Evolutionary conservation across 2,113 vertebrate genomes (phyloP).

Genomic region (Regulus satrapa): DNA sequence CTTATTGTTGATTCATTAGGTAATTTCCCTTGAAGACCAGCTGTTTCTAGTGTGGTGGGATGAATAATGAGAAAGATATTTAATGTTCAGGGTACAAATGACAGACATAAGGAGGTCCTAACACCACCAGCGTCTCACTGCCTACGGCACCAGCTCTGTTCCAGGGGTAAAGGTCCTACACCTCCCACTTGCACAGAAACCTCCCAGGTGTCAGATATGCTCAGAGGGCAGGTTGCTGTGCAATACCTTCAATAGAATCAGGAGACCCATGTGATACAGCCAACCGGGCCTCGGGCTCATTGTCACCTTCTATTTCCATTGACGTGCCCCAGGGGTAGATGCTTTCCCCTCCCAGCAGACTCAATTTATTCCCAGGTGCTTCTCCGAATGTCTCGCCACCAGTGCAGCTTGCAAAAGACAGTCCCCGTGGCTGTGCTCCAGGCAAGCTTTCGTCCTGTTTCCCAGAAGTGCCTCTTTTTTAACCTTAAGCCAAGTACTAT

Average conservation of each 20-base stretch:
- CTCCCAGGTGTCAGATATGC: slow-evolving; percentile 71
- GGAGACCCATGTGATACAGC: slow-evolving; percentile 61
- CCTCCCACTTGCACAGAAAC: slow-evolving; percentile 68
- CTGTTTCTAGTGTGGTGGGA: slow-evolving; percentile 79
- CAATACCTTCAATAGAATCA: slow-evolving; percentile 63
- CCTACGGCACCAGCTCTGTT: slow-evolving; percentile 67
- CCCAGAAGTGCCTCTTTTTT: slow-evolving; percentile 57
- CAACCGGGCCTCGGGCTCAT: slow-evolving; percentile 63
- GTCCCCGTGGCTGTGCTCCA: slow-evolving; percentile 21
- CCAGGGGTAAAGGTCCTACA: slow-evolving; percentile 69
- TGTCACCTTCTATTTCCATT: slow-evolving; percentile 76
- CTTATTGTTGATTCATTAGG: slow-evolving; percentile 81
- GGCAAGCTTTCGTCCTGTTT: slow-evolving; percentile 30
- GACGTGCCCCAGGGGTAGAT: slow-evolving; percentile 78
- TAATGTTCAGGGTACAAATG: slow-evolving; percentile 71
- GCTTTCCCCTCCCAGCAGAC: slow-evolving; percentile 57
- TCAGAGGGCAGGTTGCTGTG: slow-evolving; percentile 45
- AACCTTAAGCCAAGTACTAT: slow-evolving; percentile 45
- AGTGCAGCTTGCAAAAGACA: slow-evolving; percentile 69
- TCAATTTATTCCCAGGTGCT: slow-evolving; percentile 83
- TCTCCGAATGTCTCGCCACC: slow-evolving; percentile 60
- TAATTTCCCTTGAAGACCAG: slow-evolving; percentile 87
- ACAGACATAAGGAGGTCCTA: slow-evolving; percentile 60
- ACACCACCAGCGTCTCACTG: slow-evolving; percentile 49
- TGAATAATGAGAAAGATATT: slow-evolving; percentile 82